A percentile compares a stretch with the other conserved stretches of the same genome.
phyloP scores from a whole-genome alignment of 2,888 invertebrate species.

The Aricia artaxerxes region DNA sequence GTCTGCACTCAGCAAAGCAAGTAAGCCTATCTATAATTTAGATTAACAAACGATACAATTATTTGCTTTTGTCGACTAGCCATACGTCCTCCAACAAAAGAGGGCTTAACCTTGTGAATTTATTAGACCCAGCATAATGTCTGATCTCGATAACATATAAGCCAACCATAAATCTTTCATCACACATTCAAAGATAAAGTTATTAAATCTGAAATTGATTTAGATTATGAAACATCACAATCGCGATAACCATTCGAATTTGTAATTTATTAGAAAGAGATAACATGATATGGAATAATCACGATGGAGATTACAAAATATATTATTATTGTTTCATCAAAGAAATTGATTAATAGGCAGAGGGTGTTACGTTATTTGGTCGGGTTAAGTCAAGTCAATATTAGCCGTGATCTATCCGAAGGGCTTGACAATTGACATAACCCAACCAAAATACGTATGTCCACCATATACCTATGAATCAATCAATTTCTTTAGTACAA shows the following conservation, averaged over 20 bases:
- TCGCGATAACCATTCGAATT: background rate
- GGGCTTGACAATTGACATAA: no score
- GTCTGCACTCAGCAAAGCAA: background rate
- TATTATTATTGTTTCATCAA: no score
- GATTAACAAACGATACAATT: background rate
- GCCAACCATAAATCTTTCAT: background rate
- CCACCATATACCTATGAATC: no score
- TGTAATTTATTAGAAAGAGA: background rate
- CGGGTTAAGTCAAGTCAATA: no score
- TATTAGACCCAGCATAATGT: background rate
- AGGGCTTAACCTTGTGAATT: constrained; percentile 14
- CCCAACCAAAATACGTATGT: no score
- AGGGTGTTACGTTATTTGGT: no score
- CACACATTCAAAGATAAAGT: background rate
- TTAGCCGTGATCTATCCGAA: no score
- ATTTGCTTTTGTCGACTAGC: background rate
- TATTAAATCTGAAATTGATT: constrained; percentile 10
- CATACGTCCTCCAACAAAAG: background rate
- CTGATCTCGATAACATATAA: background rate
- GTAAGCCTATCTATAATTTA: background rate
- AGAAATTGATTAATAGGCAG: no score
- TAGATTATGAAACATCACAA: background rate
- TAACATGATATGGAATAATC: background rate
- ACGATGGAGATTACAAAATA: background rate
- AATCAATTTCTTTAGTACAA: background rate